Conservation (phyloP, 2,113 vertebrate genomes). For the Chaetodon trifascialis region DNA sequence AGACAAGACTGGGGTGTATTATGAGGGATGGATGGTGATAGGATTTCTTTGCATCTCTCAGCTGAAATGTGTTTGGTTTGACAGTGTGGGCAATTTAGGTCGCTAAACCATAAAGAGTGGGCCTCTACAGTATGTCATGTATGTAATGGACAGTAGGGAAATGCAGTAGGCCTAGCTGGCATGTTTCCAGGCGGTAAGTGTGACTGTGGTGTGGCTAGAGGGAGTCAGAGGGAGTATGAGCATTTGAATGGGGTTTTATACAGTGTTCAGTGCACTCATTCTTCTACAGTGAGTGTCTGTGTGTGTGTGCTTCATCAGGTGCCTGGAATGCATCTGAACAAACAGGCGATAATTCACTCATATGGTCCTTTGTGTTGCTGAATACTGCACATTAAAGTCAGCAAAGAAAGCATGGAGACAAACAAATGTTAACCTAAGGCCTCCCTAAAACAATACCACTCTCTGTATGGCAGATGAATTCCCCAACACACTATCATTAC, state of each 20-base stretch:
- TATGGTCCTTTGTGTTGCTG: slow-evolving; percentile 62
- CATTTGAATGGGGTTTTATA: slow-evolving; percentile 41
- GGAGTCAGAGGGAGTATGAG: neutral
- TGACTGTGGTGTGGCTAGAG: slow-evolving; percentile 9
- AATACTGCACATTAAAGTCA: slow-evolving; percentile 61
- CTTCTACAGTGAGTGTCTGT: slow-evolving; percentile 44
- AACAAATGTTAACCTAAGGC: slow-evolving; percentile 62
- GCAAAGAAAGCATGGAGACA: slow-evolving; percentile 47
- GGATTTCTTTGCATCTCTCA: slow-evolving; percentile 31
- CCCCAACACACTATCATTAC: slow-evolving; percentile 54
- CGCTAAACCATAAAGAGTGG: slow-evolving; percentile 22
- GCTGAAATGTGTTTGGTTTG: slow-evolving; percentile 41
- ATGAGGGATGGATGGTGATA: neutral
- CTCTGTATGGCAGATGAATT: slow-evolving; percentile 51
- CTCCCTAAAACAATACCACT: slow-evolving; percentile 61
- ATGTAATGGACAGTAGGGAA: slow-evolving; percentile 26
- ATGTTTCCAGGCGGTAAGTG: slow-evolving; percentile 29
- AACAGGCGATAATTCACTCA: slow-evolving; percentile 70
- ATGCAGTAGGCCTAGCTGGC: slow-evolving; percentile 34
- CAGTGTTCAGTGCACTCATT: slow-evolving; percentile 46
- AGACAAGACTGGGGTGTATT: slow-evolving; percentile 23
- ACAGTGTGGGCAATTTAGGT: slow-evolving; percentile 43
- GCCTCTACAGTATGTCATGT: slow-evolving; percentile 17
- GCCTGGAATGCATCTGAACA: slow-evolving; percentile 65
- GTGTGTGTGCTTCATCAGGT: slow-evolving; percentile 58